Base-by-base conservation (phyloP, 2,797 vertebrate genomes). In the Gallinago nigripennis region DNA sequence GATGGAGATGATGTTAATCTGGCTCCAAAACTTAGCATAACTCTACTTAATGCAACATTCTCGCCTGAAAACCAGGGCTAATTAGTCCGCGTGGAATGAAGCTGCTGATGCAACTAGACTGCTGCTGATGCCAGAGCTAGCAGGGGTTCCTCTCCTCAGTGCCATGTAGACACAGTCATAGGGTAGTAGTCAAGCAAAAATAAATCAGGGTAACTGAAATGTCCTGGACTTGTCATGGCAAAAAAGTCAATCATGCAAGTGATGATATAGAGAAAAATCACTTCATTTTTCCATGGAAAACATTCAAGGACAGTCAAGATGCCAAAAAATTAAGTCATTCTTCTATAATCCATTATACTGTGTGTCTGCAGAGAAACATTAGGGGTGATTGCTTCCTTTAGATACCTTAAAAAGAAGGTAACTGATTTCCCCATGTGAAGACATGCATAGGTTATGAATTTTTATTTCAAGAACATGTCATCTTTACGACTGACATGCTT, bases 251-350 rank as follows among this genome's bases (percentile, higher is more conserved):
- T 82, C 90, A 76, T 39, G n/a, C 9, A 30, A 95, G 77, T 66
- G 90, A 80, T 92, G 90, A 90, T 92, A 53, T n/a, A 65, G 78
- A 92, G 86, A 73, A 84, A 95, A 93, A 91, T 73, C 64, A 10
- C 93, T 70, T 82, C 41, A 16, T 80, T 94, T 64, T 92, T 85
- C 92, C 86, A 8, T n/a, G 88, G 92, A 88, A 92, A 85, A 69
- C 69, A 58, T 46, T 90, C 71, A 71, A 80, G 87, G 66, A 46
- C 1, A 8, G 70, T 33, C 58, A 37, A 71, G 77, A 33, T 73
- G 88, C 93, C 94, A 95, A 92, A 95, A 84, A 78, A 60, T 95
- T 45, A 89, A 77, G 86, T 96, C 84, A 95, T 87, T 83, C 88
- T 80, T 82, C 80, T 73, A 18, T 46, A 92, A 70, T 25, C 30